Evolutionary conservation across 2,888 invertebrate species (phyloP), one percentile per base, ranked within the genome.

Genomic region (Dicycla oo): DNA sequence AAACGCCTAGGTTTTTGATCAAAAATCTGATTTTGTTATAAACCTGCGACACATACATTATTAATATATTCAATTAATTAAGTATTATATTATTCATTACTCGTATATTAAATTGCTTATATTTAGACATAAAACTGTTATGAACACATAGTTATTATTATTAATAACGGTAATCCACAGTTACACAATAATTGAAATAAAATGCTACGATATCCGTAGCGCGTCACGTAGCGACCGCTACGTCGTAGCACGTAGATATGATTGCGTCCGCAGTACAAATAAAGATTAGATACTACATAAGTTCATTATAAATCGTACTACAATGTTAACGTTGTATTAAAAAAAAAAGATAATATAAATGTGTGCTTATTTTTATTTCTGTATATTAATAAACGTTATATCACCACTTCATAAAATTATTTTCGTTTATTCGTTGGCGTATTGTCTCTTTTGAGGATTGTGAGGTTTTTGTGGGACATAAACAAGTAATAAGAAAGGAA

Each of bases 231-330:
- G 87, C 80, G 53, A 82, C 84, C 76, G 87, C 90, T 89, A 88
- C 90, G 84, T 38, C 87, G 90, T 89, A 90, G 90, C 89, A 89
- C 89, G 86, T 88, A 85, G 81, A 53, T 76, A 80, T 38, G 38
- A 8, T 85, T 86, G 80, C 81, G 82, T 81, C 81, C 81, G 75
- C 81, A 73, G 77, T 80, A 84, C 83, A 83, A 85, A 84, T 81
- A 84, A 80, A 86, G 81, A 86, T 87, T 83, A 79, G 69, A 20
- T 49, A 72, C 73, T 83, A 73, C 69, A 75, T 82, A 73, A 78
- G 80, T 84, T 85, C 77, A 68, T 83, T 79, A 73, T 69, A 70
- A 66, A 68, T 64, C 51, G 26, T 57, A 56, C 30, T n/a, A 47
- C 15, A 53, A 38, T 51, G 3, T 61, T 73, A 64, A 67, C 13